Evolutionary conservation across 2,113 vertebrate species (phyloP).

Genomic region (Vicugna pacos): DNA sequence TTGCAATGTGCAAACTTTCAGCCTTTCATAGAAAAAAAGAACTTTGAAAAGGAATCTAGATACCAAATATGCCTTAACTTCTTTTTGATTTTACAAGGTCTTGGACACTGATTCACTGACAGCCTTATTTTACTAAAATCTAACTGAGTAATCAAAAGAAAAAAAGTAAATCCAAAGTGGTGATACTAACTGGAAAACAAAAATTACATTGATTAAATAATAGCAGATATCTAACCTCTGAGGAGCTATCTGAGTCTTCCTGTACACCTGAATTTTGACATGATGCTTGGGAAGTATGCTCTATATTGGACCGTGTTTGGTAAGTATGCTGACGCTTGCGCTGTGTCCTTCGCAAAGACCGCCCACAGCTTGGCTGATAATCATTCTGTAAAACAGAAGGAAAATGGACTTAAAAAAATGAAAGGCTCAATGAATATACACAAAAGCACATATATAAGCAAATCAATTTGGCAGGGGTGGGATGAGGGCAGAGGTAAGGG

Average conservation of each 20-base stretch:
- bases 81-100: background rate
- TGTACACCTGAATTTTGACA: slow-evolving; percentile 85
- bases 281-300: slow-evolving; percentile 87
- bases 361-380: slow-evolving; percentile 85
- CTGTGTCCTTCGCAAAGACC: slow-evolving; percentile 92
- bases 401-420: background rate
- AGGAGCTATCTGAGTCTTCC: slow-evolving; percentile 91
- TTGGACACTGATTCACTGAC: background rate
- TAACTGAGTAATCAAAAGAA: background rate
- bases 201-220: background rate
- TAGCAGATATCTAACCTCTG: slow-evolving; percentile 87
- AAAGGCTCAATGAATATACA: slow-evolving; percentile 9
- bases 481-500: background rate
- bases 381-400: slow-evolving; percentile 86
- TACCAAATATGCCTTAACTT: background rate
- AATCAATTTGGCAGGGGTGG: background rate
- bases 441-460: background rate
- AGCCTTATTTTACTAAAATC: background rate
- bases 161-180: background rate
- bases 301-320: slow-evolving; percentile 95
- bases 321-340: slow-evolving; percentile 94
- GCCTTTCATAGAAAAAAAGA: background rate
- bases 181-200: background rate
- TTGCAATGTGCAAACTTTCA: background rate
- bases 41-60: background rate